Base-by-base conservation (phyloP, 2,797 vertebrate species). In the Myotis myotis region DNA sequence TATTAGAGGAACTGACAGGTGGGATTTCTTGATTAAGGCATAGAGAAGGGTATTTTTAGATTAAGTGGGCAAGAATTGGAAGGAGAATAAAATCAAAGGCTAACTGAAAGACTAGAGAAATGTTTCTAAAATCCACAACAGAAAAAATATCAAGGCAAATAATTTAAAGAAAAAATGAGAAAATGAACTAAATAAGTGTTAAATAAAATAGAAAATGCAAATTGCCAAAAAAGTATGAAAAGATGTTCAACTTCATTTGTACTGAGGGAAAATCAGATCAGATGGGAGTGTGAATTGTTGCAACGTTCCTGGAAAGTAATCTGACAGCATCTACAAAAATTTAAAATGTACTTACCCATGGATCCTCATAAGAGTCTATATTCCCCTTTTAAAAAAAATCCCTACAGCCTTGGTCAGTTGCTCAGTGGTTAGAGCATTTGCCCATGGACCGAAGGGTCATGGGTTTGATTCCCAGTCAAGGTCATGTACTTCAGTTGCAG, bases 31-130 rank as follows among this genome's bases (percentile, higher is more conserved):
- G 25, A 30, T 53, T 55, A 25, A 51, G 20, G 6, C 49, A 49
- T 47, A 33, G 15, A 66, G 17, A 25, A 38, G 28, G 25, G 20
- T 57, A n/a, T 51, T 79, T 95, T 95, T 74, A 87, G 11, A 20
- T 91, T 75, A 19, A 92, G 11, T 68, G 36, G 11, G 20, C 55
- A 91, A 71, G 17, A 71, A 72, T 0, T 16, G 44, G 38, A 85
- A 60, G 51, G 70, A 23, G 30, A 72, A 13, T 90, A 87, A 93
- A 94, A 94, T 62, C 68, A 83, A 89, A 76, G 47, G 51, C 30
- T 44, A 41, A 20, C 9, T 53, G 20, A 62, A 91, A 87, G 41
- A n/a, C 13, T 13, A 28, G 3, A 75, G 30, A 68, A 33, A 33
- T 66, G 30, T 86, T 94, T 92, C 20, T 72, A 83, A 86, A 89